phyloP scores from a whole-genome alignment of 2,888 invertebrate species.

The Lasioglossum zephyrum region DNA sequence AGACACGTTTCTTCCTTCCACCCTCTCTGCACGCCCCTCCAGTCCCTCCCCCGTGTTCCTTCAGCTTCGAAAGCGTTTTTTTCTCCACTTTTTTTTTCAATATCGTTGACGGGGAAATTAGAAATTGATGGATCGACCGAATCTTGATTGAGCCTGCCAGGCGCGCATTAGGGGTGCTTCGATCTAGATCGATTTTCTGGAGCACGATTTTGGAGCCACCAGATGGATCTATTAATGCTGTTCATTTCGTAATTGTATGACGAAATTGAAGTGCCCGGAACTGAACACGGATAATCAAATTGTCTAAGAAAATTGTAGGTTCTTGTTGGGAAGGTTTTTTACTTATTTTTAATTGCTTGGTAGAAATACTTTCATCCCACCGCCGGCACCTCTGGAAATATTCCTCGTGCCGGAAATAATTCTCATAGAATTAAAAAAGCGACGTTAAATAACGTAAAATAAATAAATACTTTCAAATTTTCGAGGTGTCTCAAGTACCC shows the following conservation, averaged over 20 bases:
- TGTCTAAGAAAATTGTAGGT: background rate
- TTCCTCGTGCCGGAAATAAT: too few species aligned
- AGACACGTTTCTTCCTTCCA: conserved; percentile 30
- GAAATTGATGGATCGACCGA: background rate
- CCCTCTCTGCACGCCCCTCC: background rate
- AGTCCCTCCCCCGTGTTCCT: background rate
- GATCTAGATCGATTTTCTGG: background rate
- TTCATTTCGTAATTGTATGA: background rate
- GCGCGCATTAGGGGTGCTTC: background rate
- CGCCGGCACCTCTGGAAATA: too few species aligned
- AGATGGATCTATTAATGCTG: background rate
- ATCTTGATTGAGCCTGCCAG: conserved; percentile 4
- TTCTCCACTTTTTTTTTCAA: background rate
- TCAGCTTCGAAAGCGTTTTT: background rate
- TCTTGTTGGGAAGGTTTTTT: background rate
- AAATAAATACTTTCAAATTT: too few species aligned
- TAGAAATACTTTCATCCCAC: too few species aligned
- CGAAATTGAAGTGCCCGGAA: background rate
- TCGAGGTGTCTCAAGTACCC: background rate
- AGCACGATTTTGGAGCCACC: background rate
- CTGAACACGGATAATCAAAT: background rate
- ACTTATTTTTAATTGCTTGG: background rate
- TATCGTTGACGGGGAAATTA: conserved; percentile 12
- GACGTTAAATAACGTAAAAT: too few species aligned
- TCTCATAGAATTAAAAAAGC: too few species aligned